Base-by-base conservation (phyloP, 2,797 vertebrate genomes). In the Dryobates pubescens region DNA sequence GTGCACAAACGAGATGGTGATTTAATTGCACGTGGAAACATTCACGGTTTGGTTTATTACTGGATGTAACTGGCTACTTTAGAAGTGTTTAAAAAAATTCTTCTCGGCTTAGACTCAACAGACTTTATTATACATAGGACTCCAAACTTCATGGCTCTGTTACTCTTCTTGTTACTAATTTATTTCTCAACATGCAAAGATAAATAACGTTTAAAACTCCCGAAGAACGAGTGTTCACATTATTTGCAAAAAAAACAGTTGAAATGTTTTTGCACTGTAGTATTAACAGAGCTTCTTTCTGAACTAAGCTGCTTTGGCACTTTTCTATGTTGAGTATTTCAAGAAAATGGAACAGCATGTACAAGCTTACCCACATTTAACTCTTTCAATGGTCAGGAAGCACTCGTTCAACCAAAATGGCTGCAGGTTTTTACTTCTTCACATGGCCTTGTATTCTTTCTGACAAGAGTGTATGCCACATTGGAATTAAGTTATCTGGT, bases 121-220 rank as follows among this genome's bases (percentile, higher is more conserved):
- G 49, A 30, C 61, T 63, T 63, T 49, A 51, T 1, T 77, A 2
- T 62, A 38, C 38, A 58, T 38, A 8, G 78, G 67, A 71, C 64
- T 94, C n/a, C 43, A 86, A 73, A 72, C 27, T 67, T 86, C 43
- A 51, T 27, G 38, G 8, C 63, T 68, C 41, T 75, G 78, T 92
- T 92, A 47, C 13, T 72, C 29, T 82, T 88, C 59, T 65, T 83
- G 43, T 54, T 78, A 75, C 53, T 88, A 30, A 82, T 72, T 92
- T 70, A 85, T 83, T 95, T 92, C 36, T 94, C 58, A 86, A 38
- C 36, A 47, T 75, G 73, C 23, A 67, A 76, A 88, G 76, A 73
- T 45, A 90, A 79, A 80, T 67, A 80, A 62, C 4, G 2, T 70
- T 94, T 77, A 67, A 89, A 90, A 86, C 71, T 78, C 41, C 29